Percentiles rank a stretch among this genome's conserved stretches.
Conservation (phyloP, 2,113 vertebrate genomes). For the Himantopus leucocephalus region DNA sequence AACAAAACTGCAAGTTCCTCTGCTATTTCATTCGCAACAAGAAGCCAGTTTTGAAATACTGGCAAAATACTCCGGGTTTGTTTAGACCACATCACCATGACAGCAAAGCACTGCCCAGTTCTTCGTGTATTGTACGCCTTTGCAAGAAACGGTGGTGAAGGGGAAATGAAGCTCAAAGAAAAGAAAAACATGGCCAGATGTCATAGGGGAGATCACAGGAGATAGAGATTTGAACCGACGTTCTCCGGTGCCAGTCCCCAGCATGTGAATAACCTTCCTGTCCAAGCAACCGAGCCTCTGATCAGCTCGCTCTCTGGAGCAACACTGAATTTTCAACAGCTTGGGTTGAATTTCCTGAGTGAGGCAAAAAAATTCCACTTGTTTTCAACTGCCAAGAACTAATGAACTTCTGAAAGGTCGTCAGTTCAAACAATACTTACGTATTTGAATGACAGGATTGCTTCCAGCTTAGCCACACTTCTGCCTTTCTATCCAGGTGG, state of each 20-base stretch:
- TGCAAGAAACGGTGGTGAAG: background rate
- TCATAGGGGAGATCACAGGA: background rate
- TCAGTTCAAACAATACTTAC: background rate
- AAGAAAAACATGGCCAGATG: background rate
- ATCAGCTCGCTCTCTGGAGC: background rate
- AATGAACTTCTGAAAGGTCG: background rate
- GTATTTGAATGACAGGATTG: background rate
- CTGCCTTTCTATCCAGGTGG: background rate
- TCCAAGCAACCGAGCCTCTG: background rate
- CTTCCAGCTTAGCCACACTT: background rate
- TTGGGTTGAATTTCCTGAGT: background rate
- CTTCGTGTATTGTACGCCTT: background rate
- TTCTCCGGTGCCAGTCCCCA: background rate
- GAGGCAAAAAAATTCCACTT: background rate
- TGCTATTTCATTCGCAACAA: background rate
- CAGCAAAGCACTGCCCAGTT: slow-evolving; percentile 36
- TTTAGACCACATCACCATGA: slow-evolving; percentile 54
- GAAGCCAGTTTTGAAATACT: slow-evolving; percentile 47
- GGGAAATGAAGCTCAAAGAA: background rate
- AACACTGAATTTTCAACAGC: background rate
- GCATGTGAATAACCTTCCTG: background rate
- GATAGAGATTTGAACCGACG: background rate
- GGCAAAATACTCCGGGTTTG: background rate
- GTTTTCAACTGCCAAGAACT: background rate
- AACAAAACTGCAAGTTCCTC: slow-evolving; percentile 13